Conservation (phyloP, 2,888 invertebrate genomes). For the Nysson spinosus region DNA sequence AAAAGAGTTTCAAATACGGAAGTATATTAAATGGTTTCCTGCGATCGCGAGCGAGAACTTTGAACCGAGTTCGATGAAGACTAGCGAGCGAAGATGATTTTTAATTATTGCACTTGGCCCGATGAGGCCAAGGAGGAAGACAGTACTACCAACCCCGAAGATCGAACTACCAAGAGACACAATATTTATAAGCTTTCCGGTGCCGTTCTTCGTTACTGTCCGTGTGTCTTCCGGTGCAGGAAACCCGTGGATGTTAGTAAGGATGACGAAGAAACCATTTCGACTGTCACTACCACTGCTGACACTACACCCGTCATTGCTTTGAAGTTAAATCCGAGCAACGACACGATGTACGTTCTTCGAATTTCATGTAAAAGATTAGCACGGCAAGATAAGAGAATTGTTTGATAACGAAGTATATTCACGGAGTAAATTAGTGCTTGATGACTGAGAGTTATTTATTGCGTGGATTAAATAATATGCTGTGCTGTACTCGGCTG, state of each 20-base stretch:
- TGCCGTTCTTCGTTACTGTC: conserved; percentile 70
- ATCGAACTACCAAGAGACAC: too few species aligned
- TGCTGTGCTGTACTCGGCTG: too few species aligned
- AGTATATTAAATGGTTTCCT: conserved; percentile 4
- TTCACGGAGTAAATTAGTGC: too few species aligned
- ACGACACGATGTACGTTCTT: conserved; percentile 63
- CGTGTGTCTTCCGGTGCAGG: conserved; percentile 72
- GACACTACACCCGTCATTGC: conserved; percentile 70
- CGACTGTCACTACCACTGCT: conserved; percentile 51
- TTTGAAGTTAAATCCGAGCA: conserved; percentile 62
- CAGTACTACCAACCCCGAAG: conserved; percentile 6
- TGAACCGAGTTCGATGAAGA: conserved; percentile 23
- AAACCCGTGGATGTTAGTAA: conserved; percentile 65
- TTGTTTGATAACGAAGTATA: too few species aligned
- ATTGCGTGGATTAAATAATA: too few species aligned
- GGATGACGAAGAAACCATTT: conserved; percentile 48
- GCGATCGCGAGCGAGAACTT: conserved; percentile 12
- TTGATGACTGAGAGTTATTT: too few species aligned
- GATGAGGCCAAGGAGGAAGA: conserved; percentile 55
- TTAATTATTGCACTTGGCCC: conserved; percentile 72
- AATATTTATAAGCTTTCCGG: conserved; percentile 56
- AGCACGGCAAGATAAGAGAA: too few species aligned
- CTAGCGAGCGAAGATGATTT: conserved; percentile 61
- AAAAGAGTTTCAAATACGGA: not conserved
- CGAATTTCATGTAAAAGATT: too few species aligned